These are phyloP conservation scores for Trissoscelio sp. DNA, from an alignment of 2,888 invertebrate genomes.

Conservation along the genomic window DNA sequence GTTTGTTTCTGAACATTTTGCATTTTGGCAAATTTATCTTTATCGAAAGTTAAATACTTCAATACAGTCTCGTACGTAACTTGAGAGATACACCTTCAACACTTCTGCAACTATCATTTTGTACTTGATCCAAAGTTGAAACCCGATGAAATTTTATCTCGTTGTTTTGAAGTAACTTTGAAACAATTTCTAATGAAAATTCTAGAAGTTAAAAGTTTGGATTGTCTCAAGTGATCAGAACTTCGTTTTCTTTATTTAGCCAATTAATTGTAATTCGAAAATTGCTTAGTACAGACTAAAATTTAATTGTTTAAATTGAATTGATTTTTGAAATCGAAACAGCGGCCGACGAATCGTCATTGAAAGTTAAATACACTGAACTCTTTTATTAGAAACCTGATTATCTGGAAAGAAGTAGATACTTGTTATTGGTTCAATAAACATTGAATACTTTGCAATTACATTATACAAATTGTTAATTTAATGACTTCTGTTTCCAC, in stretches of 20 bases:
- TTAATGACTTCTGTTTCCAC: too few species aligned
- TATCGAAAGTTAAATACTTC: conserved; percentile 4
- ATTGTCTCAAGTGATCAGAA: not conserved
- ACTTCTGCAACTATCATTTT: conserved; percentile 2
- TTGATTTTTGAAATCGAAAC: not conserved
- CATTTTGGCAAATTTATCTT: not conserved
- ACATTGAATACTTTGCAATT: too few species aligned
- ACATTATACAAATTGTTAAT: too few species aligned
- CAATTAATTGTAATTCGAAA: not conserved
- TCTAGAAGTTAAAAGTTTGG: not conserved
- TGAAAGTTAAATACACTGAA: not conserved
- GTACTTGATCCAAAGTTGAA: conserved; percentile 1
- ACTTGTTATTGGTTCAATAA: too few species aligned
- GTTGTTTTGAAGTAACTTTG: conserved; percentile 2
- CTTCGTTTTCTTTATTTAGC: not conserved
- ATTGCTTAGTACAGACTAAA: conserved; percentile 1
- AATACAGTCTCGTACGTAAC: not conserved
- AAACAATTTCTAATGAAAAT: conserved; percentile 7
- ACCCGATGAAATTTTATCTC: conserved; percentile 10
- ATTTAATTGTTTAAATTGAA: not conserved
- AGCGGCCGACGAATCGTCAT: not conserved
- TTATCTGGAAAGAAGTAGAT: not conserved
- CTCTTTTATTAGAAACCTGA: not conserved
- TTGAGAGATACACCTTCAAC: conserved; percentile 1
- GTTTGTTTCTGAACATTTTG: too few species aligned